phyloP scores from a whole-genome alignment of 2,888 invertebrate genomes.

The Incurvaria masculella region DNA sequence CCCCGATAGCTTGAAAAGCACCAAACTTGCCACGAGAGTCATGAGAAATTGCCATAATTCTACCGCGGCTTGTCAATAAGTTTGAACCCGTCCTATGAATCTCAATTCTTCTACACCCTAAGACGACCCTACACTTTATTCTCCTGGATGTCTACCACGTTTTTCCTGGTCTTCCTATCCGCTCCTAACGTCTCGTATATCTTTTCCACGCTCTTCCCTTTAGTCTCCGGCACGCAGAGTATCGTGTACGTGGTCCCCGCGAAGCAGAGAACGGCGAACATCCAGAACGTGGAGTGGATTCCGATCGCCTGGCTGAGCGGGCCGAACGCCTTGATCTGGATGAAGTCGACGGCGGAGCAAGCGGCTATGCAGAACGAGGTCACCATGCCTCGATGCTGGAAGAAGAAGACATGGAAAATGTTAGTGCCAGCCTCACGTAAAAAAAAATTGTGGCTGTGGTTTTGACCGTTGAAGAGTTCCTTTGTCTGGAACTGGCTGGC shows the following conservation, averaged over 20 bases:
- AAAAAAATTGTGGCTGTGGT: too few relatives aligned
- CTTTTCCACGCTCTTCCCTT: constrained; percentile 39
- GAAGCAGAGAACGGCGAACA: constrained; percentile 45
- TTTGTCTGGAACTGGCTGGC: too few relatives aligned
- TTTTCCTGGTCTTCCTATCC: constrained; percentile 27
- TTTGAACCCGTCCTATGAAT: too few relatives aligned
- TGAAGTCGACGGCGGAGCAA: constrained; percentile 44
- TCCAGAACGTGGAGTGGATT: constrained; percentile 49
- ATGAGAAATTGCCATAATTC: too few relatives aligned
- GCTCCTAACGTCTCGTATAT: constrained; percentile 41
- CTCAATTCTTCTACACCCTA: too few relatives aligned
- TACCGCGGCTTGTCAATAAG: too few relatives aligned
- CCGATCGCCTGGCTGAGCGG: constrained; percentile 42
- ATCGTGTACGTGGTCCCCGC: constrained; percentile 41
- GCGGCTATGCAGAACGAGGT: constrained; percentile 44
- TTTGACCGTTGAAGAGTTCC: too few relatives aligned
- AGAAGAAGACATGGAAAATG: constrained; percentile 13
- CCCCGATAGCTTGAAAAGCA: too few relatives aligned
- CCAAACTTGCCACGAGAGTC: too few relatives aligned
- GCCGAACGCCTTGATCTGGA: constrained; percentile 47
- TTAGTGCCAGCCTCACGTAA: too few relatives aligned
- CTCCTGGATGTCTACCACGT: too few relatives aligned
- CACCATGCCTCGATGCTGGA: constrained; percentile 47
- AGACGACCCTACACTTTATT: too few relatives aligned
- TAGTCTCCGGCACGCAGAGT: constrained; percentile 47